phyloP scores from a whole-genome alignment of 2,113 vertebrate species.

The Chunga burmeisteri region DNA sequence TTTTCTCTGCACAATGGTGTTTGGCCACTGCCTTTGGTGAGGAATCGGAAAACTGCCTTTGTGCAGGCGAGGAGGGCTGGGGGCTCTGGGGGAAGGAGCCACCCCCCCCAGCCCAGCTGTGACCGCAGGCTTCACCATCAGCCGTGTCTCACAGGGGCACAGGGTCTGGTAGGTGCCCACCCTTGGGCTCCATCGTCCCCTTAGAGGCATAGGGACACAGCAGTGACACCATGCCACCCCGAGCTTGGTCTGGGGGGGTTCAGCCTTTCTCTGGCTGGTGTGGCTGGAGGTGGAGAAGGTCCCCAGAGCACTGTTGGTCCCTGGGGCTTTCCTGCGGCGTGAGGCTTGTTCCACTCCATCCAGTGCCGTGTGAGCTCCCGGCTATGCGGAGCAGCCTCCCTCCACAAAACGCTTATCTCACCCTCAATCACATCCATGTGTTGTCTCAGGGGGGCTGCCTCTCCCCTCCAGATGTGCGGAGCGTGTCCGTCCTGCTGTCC shows the following conservation, averaged over 20 bases:
- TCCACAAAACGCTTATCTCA: not conserved
- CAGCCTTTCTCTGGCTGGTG: not conserved
- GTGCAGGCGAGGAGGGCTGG: not conserved
- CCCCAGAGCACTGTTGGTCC: not conserved
- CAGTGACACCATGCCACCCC: accelerated
- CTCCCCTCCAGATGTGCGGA: not conserved
- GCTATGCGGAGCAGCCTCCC: not conserved
- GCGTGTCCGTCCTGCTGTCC: not conserved
- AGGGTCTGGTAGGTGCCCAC: not conserved
- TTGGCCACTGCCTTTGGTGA: not conserved
- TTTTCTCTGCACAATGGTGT: accelerated
- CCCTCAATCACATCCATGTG: not conserved
- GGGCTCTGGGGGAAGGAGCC: not conserved
- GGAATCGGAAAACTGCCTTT: accelerated
- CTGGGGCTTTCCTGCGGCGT: not conserved
- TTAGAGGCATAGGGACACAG: not conserved
- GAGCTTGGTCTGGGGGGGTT: not conserved
- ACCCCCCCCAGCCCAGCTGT: not conserved
- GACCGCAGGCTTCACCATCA: accelerated
- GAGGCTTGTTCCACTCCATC: not conserved
- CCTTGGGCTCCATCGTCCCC: accelerated
- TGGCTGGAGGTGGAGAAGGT: not conserved
- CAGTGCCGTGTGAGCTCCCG: accelerated
- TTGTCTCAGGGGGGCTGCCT: not conserved
- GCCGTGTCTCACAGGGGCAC: accelerated